phyloP scores from a whole-genome alignment of 1,140 invertebrate genomes.

The Neotoxoptera formosana region DNA sequence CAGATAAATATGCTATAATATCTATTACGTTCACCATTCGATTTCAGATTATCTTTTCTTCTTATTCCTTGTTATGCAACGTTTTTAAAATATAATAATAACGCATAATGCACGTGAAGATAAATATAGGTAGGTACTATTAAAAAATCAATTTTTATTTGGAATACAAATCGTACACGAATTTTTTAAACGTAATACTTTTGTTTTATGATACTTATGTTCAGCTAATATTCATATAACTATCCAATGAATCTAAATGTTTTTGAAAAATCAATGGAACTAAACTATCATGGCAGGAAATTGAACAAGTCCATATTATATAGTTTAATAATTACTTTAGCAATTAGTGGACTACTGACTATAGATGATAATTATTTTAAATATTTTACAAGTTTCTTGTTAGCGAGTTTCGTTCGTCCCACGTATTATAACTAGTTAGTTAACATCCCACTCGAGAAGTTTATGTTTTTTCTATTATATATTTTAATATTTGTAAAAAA shows the following conservation, averaged over 20 bases:
- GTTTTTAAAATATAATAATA: background rate
- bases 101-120: background rate
- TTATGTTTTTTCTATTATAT: background rate
- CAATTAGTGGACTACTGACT: background rate
- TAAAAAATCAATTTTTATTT: background rate
- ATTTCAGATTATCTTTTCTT: background rate
- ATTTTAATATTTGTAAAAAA: background rate
- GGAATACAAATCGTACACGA: background rate
- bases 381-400: conserved; percentile 24
- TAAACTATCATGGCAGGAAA: background rate
- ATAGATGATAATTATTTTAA: background rate
- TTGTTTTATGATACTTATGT: background rate
- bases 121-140: background rate
- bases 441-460: background rate
- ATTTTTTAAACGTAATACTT: background rate
- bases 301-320: background rate
- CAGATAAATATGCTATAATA: background rate
- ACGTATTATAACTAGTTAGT: background rate
- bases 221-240: background rate
- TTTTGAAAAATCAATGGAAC: background rate
- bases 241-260: background rate
- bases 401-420: background rate
- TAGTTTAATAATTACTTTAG: background rate
- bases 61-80: background rate
- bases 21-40: background rate